These are phyloP conservation scores for Eurystomus gularis DNA, from an alignment of 2,113 vertebrate species.

Conservation along the genomic window DNA sequence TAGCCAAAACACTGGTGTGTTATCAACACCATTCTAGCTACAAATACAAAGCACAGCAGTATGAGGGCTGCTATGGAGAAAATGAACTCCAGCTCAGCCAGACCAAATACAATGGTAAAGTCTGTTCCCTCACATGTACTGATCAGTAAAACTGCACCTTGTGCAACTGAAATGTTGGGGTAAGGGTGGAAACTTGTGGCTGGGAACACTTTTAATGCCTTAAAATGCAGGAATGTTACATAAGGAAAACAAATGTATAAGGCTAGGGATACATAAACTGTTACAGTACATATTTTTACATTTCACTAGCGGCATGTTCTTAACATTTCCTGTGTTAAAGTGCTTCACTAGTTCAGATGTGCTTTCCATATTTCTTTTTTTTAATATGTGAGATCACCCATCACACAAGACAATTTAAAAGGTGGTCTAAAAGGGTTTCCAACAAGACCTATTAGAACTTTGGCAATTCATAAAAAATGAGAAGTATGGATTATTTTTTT, in stretches of 20 bases:
- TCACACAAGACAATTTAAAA: neutral
- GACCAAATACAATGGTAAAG: rapidly evolving
- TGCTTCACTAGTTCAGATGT: neutral
- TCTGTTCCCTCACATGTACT: rapidly evolving
- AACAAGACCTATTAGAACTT: neutral
- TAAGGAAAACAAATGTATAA: neutral
- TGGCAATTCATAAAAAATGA: neutral
- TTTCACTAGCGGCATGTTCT: neutral
- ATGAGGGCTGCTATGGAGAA: neutral
- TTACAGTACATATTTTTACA: neutral
- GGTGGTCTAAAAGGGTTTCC: neutral
- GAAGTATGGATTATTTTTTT: neutral
- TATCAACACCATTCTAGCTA: neutral
- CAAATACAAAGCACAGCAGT: rapidly evolving
- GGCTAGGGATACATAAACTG: neutral
- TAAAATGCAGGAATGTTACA: neutral
- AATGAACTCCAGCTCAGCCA: neutral
- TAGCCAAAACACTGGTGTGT: neutral
- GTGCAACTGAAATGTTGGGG: neutral
- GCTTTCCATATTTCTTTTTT: neutral
- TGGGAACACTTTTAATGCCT: neutral
- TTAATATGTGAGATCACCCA: neutral
- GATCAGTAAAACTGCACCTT: neutral
- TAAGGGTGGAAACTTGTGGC: neutral
- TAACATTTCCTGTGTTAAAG: neutral